Evolutionary conservation across 2,797 vertebrate species (phyloP), one percentile per base, ranked within the genome.

Genomic region (Periophthalmus magnuspinnatus): DNA sequence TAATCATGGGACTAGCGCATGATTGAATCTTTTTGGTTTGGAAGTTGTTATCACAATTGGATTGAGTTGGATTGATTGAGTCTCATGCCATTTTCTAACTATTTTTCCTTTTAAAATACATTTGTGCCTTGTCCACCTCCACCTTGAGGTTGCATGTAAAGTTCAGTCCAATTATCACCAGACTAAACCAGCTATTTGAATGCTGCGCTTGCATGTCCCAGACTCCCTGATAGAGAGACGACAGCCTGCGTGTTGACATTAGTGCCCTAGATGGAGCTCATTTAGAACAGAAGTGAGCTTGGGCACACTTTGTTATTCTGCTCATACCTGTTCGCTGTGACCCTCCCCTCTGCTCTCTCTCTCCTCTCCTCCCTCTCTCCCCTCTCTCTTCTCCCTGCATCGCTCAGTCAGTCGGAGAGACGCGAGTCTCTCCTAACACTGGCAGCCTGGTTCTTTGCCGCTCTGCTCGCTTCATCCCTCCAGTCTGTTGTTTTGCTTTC

Each of bases 351-450:
- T 28, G 28, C 56, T 58, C 28, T 58, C 56, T 32, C 55, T 32
- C 28, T 56, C 21, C 21, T 7, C 22, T 24, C 54, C 22, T 7
- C 16, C 11, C 28, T 58, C 56, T 28, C 55, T 32, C 24, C 11
- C 56, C 28, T 33, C 16, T 21, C 56, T 58, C 32, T 32, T 5
- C 56, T 33, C 56, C 7, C 56, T 89, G 86, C 88, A 87, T 86
- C 85, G 75, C 83, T 88, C 89, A 83, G 84, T 89, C 86, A 87
- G 88, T 85, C 48, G 77, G 85, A 86, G 88, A 91, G 89, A 74
- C 79, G 71, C 84, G 82, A 84, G 85, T 88, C 89, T 90, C 89
- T 88, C 84, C 75, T 88, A 72, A 19, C 86, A 63, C 76, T 21
- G 81, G 74, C 79, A 65, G 68, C 70, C 76, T n/a, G 71, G 74